Conservation (phyloP, 2,113 vertebrate species). For the Tragelaphus strepsiceros region DNA sequence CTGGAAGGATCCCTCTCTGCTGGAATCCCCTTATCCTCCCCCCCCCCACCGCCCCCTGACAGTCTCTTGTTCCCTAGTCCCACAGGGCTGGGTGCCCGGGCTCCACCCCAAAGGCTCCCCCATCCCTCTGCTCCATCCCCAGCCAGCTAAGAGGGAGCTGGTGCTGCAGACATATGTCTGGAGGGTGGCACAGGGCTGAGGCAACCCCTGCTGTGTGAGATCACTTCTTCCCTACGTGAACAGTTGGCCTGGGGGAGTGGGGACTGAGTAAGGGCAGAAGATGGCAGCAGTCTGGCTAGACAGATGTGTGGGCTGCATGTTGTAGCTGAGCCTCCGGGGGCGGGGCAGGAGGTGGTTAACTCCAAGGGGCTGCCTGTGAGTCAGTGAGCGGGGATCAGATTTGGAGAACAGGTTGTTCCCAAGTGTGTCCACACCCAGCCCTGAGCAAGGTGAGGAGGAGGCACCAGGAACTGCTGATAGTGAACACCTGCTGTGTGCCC, state of each 20-base stretch:
- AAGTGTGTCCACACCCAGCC: not conserved
- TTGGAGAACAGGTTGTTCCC: not conserved
- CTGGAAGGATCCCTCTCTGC: not conserved
- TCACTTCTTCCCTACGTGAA: not conserved
- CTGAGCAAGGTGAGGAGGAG: not conserved
- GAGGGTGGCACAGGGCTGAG: not conserved
- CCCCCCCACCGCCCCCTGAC: fast-evolving
- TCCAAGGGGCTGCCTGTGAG: conserved; percentile 20
- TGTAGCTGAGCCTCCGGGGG: not conserved
- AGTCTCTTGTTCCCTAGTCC: not conserved
- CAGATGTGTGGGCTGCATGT: not conserved
- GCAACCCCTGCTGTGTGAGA: not conserved
- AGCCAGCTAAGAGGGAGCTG: not conserved
- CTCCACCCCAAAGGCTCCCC: not conserved
- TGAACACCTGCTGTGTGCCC: not conserved
- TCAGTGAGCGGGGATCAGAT: conserved; percentile 29
- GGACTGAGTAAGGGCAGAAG: not conserved
- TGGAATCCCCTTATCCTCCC: not conserved
- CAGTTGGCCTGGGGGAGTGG: not conserved
- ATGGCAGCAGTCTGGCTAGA: not conserved
- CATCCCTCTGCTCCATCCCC: not conserved
- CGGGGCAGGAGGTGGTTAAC: not conserved
- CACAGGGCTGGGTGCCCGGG: not conserved
- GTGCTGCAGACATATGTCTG: not conserved
- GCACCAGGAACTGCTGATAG: not conserved